Evolutionary conservation across 1,140 invertebrate genomes (phyloP), one percentile per base, ranked within the genome.

Genomic region (Aplysia californica): DNA sequence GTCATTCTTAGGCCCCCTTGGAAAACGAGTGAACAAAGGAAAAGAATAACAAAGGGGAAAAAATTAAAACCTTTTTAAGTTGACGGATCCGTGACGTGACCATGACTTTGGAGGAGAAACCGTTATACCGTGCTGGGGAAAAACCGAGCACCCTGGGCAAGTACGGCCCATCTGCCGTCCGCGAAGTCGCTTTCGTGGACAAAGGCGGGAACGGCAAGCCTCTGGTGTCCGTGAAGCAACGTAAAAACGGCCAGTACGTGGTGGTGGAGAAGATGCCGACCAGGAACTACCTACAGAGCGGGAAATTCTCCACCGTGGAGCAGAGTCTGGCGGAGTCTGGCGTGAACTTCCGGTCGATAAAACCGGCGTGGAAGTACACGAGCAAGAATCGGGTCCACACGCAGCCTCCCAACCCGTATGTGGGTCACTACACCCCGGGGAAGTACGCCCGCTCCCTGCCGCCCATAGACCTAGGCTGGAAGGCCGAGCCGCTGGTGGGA

Each of bases 241-340:
- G 78, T 10, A 72, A 56, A 38, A 79, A 85, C 77, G 85, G 85
- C 2, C 80, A 83, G 23, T 86, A 83, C 73, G 82, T 86, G 35
- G 85, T 86, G 15, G 74, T 86, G 0, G 85, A 86, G 67, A 56
- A 76, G 64, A 58, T 72, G 3, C 78, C 78, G 2, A 36, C 21
- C 4, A 75, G 36, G 21, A 69, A n/a, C 67, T 35, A 3, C n/a
- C 33, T 41, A 10, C 31, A 41, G 23, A 21, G n/a, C 35, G 36
- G 20, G 33, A 35, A 44, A 44, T n/a, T 50, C 44, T 10, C 44
- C 44, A 50, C 67, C 38, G n/a, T 55, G 29, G 67, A 36, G n/a
- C 20, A 41, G 23, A 50, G 2, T 29, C 26, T 70, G 39, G 35
- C 20, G 21, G 67, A 70, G 18, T 3, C 20, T 26, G 41, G 67